Evolutionary conservation across 2,113 vertebrate genomes (phyloP), one percentile per base, ranked within the genome.

Genomic region (Guaruba guarouba): DNA sequence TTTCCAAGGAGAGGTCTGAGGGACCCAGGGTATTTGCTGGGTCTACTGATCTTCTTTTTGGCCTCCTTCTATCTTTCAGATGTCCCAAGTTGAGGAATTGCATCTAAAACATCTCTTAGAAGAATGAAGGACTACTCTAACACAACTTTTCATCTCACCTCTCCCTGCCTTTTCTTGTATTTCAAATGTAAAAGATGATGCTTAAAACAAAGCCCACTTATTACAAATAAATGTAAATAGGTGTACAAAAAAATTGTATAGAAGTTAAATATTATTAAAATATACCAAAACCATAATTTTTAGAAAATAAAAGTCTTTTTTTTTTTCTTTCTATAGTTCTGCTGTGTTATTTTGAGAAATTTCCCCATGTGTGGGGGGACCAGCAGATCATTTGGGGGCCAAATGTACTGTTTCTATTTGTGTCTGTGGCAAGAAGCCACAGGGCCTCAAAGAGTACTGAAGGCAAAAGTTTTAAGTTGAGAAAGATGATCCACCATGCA

Each of bases 221-320:
- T 43, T 24, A 23, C 11, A 70, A 83, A 88, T 57, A 64, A 88
- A 94, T 97, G 97, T 97, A 97, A 96, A 97, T 97, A 97, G 71
- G 46, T 96, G 94, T 97, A 95, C 22, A 96, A 96, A 84, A 94
- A 93, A 88, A 23, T 23, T 94, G 90, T 96, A 93, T 92, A 86
- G 54, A 94, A 93, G n/a, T 55, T 91, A 82, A 95, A 59, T 79
- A 77, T 86, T 93, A 79, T 33, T 90, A 61, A 91, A 90, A 87
- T 74, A 88, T 67, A 94, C 48, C 43, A 76, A 92, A 95, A 67
- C 7, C 25, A 84, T 48, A 9, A 71, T 89, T 97, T 97, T 94
- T 95, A 94, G 77, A 80, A 82, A 97, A 97, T 96, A 96, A 97
- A 96, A 61, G 17, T 31, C 0, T 71, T 49, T 88, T 70, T 89